Evolutionary conservation across 2,888 invertebrate species (phyloP).

Genomic region (Leptothorax acervorum): DNA sequence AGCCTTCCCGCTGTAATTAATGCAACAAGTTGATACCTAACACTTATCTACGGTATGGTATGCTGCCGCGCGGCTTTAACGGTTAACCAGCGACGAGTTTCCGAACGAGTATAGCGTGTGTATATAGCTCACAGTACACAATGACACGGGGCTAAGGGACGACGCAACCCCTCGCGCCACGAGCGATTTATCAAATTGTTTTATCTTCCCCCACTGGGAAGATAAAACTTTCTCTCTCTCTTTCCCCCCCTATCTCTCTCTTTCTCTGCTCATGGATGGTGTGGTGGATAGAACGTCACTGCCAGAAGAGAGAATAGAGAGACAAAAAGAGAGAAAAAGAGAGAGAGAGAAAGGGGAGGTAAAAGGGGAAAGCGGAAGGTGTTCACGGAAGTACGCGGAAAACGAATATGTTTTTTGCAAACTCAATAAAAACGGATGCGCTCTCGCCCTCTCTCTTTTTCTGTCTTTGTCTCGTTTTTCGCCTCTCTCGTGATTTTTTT

Average conservation of each 20-base stretch:
- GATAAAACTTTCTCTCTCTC: not conserved
- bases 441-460: constrained; percentile 47
- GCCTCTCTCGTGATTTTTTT: constrained; percentile 49
- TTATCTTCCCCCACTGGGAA: constrained; percentile 48
- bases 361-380: constrained; percentile 44
- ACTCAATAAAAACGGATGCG: constrained; percentile 70
- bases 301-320: constrained; percentile 25
- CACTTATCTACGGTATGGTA: constrained; percentile 80
- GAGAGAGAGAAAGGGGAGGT: not conserved
- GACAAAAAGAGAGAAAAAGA: not conserved
- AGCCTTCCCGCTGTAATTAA: constrained; percentile 84
- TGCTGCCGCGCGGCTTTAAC: constrained; percentile 70
- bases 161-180: constrained; percentile 56
- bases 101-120: constrained; percentile 62
- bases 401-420: constrained; percentile 68
- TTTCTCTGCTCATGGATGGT: constrained; percentile 4
- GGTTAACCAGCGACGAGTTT: constrained; percentile 72
- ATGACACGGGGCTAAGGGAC: constrained; percentile 49
- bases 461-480: constrained; percentile 55
- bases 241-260: not conserved
- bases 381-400: constrained; percentile 56
- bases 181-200: constrained; percentile 63
- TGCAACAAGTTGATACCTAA: constrained; percentile 85
- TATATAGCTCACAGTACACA: constrained; percentile 51
- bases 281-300: constrained; percentile 17